Conservation (phyloP, 2,888 invertebrate genomes). For the Eristalinus sepulchralis region DNA sequence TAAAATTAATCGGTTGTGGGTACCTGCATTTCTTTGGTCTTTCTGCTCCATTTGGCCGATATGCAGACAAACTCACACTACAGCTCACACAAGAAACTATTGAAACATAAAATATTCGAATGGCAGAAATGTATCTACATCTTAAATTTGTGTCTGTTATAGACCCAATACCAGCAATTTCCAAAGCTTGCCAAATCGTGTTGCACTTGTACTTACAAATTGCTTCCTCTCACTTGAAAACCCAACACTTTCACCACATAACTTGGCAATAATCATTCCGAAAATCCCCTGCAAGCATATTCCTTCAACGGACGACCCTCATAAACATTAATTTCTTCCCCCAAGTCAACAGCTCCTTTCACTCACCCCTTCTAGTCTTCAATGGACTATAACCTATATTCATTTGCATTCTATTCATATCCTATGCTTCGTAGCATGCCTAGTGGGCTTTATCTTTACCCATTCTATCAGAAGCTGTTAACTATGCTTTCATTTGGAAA, state of each 20-base stretch:
- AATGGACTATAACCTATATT: constrained; percentile 15
- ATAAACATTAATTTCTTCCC: constrained; percentile 2
- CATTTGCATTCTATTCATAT: constrained; percentile 42
- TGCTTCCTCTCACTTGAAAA: not conserved
- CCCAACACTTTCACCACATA: not conserved
- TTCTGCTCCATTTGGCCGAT: not conserved
- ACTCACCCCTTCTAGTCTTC: not conserved
- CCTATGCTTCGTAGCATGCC: not conserved
- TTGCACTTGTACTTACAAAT: constrained; percentile 7
- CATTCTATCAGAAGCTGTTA: constrained; percentile 28
- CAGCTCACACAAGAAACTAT: not conserved
- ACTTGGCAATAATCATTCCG: constrained; percentile 18
- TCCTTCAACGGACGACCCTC: constrained; percentile 10
- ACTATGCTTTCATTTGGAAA: constrained; percentile 25
- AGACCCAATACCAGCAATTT: not conserved
- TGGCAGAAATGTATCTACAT: not conserved
- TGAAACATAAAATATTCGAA: not conserved
- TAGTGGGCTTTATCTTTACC: not conserved
- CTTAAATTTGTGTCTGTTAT: not conserved
- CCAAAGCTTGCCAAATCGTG: not conserved
- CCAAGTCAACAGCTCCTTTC: not conserved
- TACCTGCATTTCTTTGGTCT: too few relatives aligned
- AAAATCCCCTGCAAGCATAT: constrained; percentile 29
- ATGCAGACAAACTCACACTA: not conserved
- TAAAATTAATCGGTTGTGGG: too few relatives aligned